Percentiles rank a stretch among this genome's conserved stretches.
phyloP scores from a whole-genome alignment of 2,113 vertebrate genomes.

The Bufo gargarizans region DNA sequence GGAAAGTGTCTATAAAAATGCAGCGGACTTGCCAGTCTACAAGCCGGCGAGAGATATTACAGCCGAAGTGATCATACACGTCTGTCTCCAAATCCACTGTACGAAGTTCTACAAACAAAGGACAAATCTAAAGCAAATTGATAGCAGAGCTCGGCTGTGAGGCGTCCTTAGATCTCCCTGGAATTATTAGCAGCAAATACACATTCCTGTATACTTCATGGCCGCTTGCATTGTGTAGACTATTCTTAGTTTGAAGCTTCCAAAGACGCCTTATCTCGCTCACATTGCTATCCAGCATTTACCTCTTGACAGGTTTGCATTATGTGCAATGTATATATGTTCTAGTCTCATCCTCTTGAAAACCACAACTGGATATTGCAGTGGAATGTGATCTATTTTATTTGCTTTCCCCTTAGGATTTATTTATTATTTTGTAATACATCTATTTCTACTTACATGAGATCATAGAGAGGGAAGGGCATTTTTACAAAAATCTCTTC shows the following conservation, averaged over 20 bases:
- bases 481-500: slow-evolving; percentile 50
- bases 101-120: slow-evolving; percentile 2
- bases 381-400: slow-evolving; percentile 63
- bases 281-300: slow-evolving; percentile 24
- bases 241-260: slow-evolving; percentile 53
- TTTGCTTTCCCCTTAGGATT: slow-evolving; percentile 55
- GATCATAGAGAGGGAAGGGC: slow-evolving; percentile 56
- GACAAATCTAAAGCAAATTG: not conserved
- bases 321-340: slow-evolving; percentile 15
- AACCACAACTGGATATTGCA: slow-evolving; percentile 59
- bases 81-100: not conserved
- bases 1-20: not conserved
- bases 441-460: slow-evolving; percentile 57
- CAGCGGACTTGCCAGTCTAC: not conserved
- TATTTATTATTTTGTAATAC: slow-evolving; percentile 44
- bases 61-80: not conserved
- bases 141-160: not conserved
- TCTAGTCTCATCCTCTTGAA: slow-evolving; percentile 57
- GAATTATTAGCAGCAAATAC: not conserved
- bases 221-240: slow-evolving; percentile 5
- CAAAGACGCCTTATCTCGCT: slow-evolving; percentile 37
- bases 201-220: not conserved
- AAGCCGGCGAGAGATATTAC: slow-evolving; percentile 1
- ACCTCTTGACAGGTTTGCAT: slow-evolving; percentile 54
- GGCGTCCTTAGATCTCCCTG: slow-evolving; percentile 28